Evolutionary conservation across 2,888 invertebrate species (phyloP), one percentile per base, ranked within the genome.

Genomic region (Heliconius cydno): DNA sequence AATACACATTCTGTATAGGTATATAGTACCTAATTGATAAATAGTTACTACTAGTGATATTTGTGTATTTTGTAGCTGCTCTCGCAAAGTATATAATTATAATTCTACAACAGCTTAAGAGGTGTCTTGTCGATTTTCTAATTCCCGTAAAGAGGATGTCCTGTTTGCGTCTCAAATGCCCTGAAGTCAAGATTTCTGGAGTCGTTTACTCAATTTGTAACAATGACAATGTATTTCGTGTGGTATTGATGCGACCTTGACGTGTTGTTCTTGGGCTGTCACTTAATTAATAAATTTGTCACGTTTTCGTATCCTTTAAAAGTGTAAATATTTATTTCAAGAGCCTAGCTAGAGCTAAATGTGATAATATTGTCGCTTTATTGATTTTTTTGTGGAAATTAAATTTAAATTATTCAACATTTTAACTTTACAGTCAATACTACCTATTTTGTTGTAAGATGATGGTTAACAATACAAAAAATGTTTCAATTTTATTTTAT

Each of bases 81-180:
- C 13, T n/a, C 63, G 63, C 63, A 10, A 13, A 63, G 0, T 63
- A 60, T 57, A 70, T 52, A 30, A 10, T 52, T 22, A 52, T 52
- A 80, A 72, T 79, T 46, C 13, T 28, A 22, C 22, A 30, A 65
- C 28, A 65, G 41, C 28, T 70, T 71, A 60, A 70, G 22, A 38
- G 22, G 41, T 77, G 68, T 65, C 41, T 19, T 38, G 68, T 28
- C 68, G 13, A 74, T 72, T 72, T 52, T 68, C 79, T 81, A 79
- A 84, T 89, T 89, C 83, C 83, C 82, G 87, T 90, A 90, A 92
- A 82, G 57, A 91, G 92, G 92, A 92, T 89, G 86, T 92, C 92
- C 92, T 90, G 83, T 79, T 87, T 86, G 84, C 30, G 67, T 25
- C n/a, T 75, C 70, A 46, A 70, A 70, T 25, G 70, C 28, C 46